A percentile compares a stretch with the other conserved stretches of the same genome.
Conservation (phyloP, 2,113 vertebrate species). For the Bubalus kerabau region DNA sequence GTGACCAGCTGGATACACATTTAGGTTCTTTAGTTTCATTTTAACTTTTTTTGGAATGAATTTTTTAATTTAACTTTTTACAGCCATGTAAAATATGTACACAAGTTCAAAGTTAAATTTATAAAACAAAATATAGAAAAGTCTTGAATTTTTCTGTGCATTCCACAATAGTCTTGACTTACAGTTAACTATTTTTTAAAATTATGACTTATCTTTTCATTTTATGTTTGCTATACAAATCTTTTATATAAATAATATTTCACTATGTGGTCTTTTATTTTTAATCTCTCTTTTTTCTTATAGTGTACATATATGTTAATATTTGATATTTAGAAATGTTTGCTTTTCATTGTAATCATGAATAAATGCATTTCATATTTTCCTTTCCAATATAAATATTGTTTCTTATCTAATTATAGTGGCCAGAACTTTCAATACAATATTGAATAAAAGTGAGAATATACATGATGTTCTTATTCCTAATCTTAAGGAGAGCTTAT, state of each 20-base stretch:
- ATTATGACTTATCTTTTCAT: neutral
- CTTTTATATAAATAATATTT: neutral
- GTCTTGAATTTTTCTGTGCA: neutral
- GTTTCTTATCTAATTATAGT: slow-evolving; percentile 4
- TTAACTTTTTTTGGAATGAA: slow-evolving; percentile 27
- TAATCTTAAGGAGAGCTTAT: neutral
- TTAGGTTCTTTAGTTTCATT: slow-evolving; percentile 59
- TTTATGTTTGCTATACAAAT: neutral
- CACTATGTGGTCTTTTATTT: neutral
- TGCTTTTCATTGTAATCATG: neutral
- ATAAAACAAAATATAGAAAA: slow-evolving; percentile 13
- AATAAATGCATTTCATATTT: slow-evolving; percentile 13
- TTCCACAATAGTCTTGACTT: neutral
- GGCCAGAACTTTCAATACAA: neutral
- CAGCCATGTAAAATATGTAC: neutral
- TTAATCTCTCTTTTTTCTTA: neutral
- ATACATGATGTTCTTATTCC: neutral
- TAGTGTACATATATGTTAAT: neutral
- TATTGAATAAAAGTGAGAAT: neutral
- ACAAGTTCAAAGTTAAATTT: slow-evolving; percentile 23
- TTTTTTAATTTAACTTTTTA: slow-evolving; percentile 13
- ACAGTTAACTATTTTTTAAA: slow-evolving; percentile 17
- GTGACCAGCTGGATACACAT: slow-evolving; percentile 34
- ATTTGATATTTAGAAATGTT: neutral
- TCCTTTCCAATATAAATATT: neutral